Evolutionary conservation across 1,140 invertebrate species (phyloP), one percentile per base, ranked within the genome.

Genomic region (Penaeus vannamei): DNA sequence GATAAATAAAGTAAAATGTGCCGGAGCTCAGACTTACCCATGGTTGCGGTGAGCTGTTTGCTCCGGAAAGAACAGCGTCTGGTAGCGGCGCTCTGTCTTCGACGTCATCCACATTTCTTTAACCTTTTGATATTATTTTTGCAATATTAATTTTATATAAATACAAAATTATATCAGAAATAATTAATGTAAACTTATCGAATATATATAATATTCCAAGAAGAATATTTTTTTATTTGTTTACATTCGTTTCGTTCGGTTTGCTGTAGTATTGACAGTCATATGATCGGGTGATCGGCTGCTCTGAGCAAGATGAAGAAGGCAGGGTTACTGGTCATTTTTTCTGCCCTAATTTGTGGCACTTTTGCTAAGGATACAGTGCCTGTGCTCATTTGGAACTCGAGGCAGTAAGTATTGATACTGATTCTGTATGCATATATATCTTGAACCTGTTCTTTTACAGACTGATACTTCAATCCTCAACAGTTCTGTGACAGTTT

Each of bases 381-480:
- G 1, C 87, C 87, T 79, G 87, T 89, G 60, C 46, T 89, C n/a
- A 80, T 89, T 36, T 89, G 87, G 87, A 89, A 87, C 62, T 19
- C 20, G n/a, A 84, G 23, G 42, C 83, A 69, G 83, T 84, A 46
- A 84, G 83, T 84, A 69, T 53, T 53, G 53, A 0, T 53, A 14
- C 53, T 1, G 17, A 53, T 14, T 53, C 17, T 17, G 53, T 53
- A 53, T 14, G 10, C 14, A 17, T 53, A 14, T 53, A 17, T 53
- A 53, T 53, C 17, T 42, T 42, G 36, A 53, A 17, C 17, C 10
- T 53, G 1, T 14, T 12, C 53, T 53, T 53, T 53, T 53, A 53
- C 53, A 14, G 4, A 14, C 0, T 8, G 53, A 53, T 17, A 53
- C 12, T 53, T 14, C 53, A 12, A 17, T 53, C 53, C 2, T 53